Conservation (phyloP, 2,797 vertebrate genomes). For the Lutjanus campechanus region DNA sequence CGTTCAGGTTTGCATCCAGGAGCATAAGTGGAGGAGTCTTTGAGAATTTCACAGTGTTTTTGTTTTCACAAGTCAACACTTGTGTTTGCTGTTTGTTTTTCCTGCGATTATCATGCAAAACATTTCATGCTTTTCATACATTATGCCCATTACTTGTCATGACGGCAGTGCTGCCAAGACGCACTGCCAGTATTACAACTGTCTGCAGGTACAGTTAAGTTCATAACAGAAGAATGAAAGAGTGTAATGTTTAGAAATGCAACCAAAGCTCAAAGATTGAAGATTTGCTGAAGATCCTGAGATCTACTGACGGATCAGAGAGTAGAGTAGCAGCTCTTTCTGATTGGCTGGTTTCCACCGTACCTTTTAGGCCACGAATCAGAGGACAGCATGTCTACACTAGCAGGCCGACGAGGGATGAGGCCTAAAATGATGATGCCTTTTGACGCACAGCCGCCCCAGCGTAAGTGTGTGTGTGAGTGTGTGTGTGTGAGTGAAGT, state of each 20-base stretch:
- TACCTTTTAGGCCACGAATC: constrained; percentile 95
- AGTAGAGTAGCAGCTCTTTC: constrained; percentile 61
- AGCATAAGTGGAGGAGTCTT: neutral
- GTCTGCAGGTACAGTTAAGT: constrained; percentile 4
- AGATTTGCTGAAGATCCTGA: constrained; percentile 6
- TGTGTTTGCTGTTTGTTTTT: constrained; percentile 35
- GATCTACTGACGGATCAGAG: constrained; percentile 14
- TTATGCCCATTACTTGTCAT: constrained; percentile 44
- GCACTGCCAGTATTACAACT: neutral
- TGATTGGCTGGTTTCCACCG: constrained; percentile 85
- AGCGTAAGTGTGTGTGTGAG: constrained; percentile 91
- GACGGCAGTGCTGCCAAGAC: constrained; percentile 8
- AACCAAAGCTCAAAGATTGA: neutral
- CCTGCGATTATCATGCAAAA: constrained; percentile 62
- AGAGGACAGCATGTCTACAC: constrained; percentile 97
- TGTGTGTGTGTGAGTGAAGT: constrained; percentile 11
- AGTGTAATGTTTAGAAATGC: constrained; percentile 27
- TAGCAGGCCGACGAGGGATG: constrained; percentile 96
- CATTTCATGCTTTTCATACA: constrained; percentile 79
- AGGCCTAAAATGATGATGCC: constrained; percentile 99
- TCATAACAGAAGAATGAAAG: neutral
- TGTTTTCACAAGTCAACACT: constrained; percentile 31
- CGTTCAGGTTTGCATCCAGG: constrained; percentile 28
- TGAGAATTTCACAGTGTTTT: constrained; percentile 16
- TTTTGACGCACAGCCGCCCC: constrained; percentile 97